phyloP scores from a whole-genome alignment of 2,113 vertebrate species.

The Passer montanus region DNA sequence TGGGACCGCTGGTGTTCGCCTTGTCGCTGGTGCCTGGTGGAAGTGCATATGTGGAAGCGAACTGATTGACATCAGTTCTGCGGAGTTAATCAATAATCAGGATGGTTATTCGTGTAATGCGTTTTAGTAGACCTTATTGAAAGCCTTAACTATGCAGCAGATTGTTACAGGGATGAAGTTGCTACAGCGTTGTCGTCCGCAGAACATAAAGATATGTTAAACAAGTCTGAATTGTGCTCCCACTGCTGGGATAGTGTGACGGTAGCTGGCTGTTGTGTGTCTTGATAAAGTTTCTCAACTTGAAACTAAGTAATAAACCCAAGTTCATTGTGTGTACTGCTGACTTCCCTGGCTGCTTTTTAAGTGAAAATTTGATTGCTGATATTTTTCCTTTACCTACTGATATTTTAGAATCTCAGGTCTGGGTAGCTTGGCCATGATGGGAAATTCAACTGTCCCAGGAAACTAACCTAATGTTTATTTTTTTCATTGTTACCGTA shows the following conservation, averaged over 20 bases:
- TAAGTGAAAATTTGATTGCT: background rate
- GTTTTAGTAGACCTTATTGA: background rate
- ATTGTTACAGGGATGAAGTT: background rate
- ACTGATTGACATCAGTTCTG: background rate
- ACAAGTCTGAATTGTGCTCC: background rate
- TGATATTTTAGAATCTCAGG: background rate
- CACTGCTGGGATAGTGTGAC: rapidly evolving
- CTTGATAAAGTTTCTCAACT: background rate
- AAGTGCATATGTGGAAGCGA: background rate
- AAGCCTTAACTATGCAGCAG: background rate
- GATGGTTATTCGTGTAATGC: background rate
- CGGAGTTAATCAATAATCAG: background rate
- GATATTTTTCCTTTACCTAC: background rate
- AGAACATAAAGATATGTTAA: background rate
- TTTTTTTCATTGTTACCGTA: background rate
- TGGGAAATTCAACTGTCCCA: background rate
- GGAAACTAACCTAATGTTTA: background rate
- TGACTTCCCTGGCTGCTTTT: background rate
- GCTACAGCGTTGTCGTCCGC: background rate
- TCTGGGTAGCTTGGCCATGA: rapidly evolving
- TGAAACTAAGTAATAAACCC: background rate
- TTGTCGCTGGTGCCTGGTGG: background rate
- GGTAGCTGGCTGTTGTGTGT: rapidly evolving
- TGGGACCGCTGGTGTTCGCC: background rate
- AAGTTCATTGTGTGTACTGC: background rate